phyloP scores from a whole-genome alignment of 2,113 vertebrate genomes.

The Madoqua kirkii region DNA sequence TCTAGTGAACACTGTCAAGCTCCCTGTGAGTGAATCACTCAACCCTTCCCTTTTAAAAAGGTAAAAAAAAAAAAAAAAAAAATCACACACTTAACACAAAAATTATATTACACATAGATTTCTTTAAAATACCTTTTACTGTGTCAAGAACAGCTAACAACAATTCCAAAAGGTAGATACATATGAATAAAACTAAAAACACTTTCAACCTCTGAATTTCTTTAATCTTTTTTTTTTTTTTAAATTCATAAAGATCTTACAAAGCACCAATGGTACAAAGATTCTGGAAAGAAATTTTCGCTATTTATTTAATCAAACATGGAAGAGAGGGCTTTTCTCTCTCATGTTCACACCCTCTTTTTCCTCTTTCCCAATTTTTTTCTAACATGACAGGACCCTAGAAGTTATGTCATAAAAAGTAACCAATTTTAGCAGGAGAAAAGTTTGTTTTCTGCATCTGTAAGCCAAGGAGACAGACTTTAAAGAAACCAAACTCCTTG shows the following conservation, averaged over 20 bases:
- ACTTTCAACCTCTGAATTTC: not conserved
- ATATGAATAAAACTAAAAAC: not conserved
- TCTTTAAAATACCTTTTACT: conserved; percentile 1
- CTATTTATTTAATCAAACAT: not conserved
- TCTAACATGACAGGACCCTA: not conserved
- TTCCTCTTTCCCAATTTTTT: not conserved
- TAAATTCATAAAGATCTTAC: not conserved
- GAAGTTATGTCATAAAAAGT: not conserved
- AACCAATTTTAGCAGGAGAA: not conserved
- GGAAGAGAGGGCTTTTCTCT: not conserved
- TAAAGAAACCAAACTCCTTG: not conserved
- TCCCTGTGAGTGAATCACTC: not conserved
- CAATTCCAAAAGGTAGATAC: not conserved
- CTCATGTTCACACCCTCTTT: not conserved
- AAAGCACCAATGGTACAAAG: not conserved
- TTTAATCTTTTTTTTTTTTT: not conserved
- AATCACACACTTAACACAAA: not conserved
- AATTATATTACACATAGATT: not conserved
- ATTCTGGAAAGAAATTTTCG: not conserved
- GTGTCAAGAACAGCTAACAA: not conserved
- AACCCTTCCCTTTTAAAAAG: not conserved
- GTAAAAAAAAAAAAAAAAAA: not conserved
- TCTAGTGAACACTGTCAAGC: not conserved
- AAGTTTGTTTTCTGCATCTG: not conserved
- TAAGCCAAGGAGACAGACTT: not conserved